Conservation (phyloP, 1,140 invertebrate genomes). For the Ostrea edulis region DNA sequence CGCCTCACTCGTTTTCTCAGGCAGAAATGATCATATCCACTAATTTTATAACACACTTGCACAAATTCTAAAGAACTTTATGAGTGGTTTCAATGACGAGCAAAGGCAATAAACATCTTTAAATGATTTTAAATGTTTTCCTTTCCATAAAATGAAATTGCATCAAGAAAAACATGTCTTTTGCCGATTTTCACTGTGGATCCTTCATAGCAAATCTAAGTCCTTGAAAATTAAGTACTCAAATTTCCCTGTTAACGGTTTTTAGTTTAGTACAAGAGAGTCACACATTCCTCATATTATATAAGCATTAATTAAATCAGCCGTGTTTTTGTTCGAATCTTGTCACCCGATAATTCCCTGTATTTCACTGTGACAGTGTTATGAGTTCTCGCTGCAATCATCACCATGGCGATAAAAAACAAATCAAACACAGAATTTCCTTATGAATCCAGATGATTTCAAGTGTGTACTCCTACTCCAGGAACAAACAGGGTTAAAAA, state of each 20-base stretch:
- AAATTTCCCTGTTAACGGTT: not conserved
- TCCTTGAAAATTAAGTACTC: not conserved
- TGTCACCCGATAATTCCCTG: not conserved
- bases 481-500: not conserved
- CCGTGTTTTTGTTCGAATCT: not conserved
- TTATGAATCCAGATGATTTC: not conserved
- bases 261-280: not conserved
- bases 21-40: not conserved
- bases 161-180: not conserved
- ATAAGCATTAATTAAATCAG: not conserved
- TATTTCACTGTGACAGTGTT: not conserved
- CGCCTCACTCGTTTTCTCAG: not conserved
- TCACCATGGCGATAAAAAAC: not conserved
- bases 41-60: constrained; percentile 4
- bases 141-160: not conserved
- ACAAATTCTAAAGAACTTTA: not conserved
- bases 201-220: too few relatives aligned
- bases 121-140: not conserved
- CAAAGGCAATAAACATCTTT: not conserved
- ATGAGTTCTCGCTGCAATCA: not conserved
- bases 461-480: not conserved
- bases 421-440: not conserved
- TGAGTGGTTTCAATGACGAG: not conserved
- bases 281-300: not conserved
- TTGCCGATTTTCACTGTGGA: too few relatives aligned